Base-by-base conservation (phyloP, 2,888 invertebrate species). In the Cynaeus angustus region DNA sequence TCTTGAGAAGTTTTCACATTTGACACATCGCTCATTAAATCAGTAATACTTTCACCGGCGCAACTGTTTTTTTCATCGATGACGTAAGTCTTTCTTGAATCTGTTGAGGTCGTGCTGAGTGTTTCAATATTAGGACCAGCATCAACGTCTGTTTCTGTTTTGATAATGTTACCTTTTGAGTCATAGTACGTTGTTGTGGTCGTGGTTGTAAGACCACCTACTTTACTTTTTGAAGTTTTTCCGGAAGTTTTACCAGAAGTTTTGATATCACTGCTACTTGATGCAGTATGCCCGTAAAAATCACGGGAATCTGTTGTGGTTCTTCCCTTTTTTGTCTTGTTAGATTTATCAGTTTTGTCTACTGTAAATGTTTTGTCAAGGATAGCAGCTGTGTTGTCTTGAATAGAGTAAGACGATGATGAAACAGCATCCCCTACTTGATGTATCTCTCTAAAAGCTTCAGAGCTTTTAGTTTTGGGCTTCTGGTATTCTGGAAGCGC, bases 401-500 rank as follows among this genome's bases (percentile, higher is more conserved):
- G 72, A 28, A 75, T 75, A 13, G 78, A 65, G 66, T 78, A 80
- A 37, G 79, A 78, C 9, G 79, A 78, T 26, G 82, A 77, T 2
- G 79, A 74, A 37, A 76, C 76, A 33, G 77, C 67, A 70, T 84
- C 85, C n/a, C 85, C 85, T 14, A 86, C 78, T 66, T 84, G 83
- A 62, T 85, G 84, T 13, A 83, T 70, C 69, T 85, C 84, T 80
- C 87, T 67, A 80, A 83, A 79, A 83, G 81, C 81, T 85, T 86
- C 80, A 76, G 86, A 74, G 83, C 87, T 82, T 86, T 87, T 82
- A 82, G 80, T 81, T 76, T 83, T 79, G 0, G 85, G 84, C 72
- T 82, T 72, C 52, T 71, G 72, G 30, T 83, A 73, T 53, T 89
- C 89, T 66, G 87, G 87, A 78, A 88, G 87, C 1, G 87, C 88